A percentile compares a stretch with the other conserved stretches of the same genome.
These are phyloP conservation scores for Notechis scutatus DNA, from an alignment of 2,113 vertebrate species.

Conservation along the genomic window DNA sequence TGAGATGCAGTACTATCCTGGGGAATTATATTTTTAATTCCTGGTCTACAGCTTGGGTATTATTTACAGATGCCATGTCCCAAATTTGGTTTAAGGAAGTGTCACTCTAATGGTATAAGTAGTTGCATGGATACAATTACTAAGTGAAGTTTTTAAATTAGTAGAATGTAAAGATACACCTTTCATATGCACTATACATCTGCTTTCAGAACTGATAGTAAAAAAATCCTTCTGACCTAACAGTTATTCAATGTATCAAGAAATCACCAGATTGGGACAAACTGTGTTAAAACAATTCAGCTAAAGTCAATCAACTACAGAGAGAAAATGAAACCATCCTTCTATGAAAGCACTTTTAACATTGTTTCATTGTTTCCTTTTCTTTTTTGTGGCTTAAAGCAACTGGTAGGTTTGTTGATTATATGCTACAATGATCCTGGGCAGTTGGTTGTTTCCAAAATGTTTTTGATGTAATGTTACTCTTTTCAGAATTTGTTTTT, in stretches of 20 bases:
- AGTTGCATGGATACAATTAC: neutral
- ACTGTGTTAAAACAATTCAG: constrained; percentile 8
- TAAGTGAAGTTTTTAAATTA: neutral
- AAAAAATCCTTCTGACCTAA: neutral
- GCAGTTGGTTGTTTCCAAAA: neutral
- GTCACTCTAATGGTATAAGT: neutral
- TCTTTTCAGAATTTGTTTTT: neutral
- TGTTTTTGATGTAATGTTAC: neutral
- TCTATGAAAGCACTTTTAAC: neutral
- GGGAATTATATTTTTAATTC: neutral
- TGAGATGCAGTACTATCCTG: neutral
- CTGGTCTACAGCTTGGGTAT: neutral
- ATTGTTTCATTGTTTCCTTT: neutral
- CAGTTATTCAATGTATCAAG: neutral
- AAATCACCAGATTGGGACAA: neutral
- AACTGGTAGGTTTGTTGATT: neutral
- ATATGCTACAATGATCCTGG: neutral
- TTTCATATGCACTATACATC: neutral
- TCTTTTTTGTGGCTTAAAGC: neutral
- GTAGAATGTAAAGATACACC: neutral
- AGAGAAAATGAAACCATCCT: neutral
- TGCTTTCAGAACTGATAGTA: neutral
- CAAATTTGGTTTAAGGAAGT: neutral
- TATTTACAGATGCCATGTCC: neutral
- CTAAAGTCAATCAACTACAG: neutral